Percentiles rank a stretch among this genome's conserved stretches.
phyloP scores from a whole-genome alignment of 2,797 vertebrate genomes.

The Notamacropus eugenii region DNA sequence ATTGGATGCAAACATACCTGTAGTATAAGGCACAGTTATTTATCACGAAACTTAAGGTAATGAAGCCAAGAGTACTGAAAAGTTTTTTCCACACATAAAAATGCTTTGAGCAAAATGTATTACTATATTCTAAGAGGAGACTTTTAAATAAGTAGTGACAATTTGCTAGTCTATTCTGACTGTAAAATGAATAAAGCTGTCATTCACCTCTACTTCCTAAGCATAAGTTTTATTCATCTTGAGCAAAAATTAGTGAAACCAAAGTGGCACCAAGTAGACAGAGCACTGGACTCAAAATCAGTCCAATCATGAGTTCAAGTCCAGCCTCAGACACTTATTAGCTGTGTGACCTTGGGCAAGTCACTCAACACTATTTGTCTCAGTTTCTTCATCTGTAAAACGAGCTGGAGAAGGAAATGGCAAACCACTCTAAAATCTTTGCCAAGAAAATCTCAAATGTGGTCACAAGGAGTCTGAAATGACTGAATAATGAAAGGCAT shows the following conservation, averaged over 20 bases:
- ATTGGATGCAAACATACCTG: background rate
- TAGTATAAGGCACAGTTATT: background rate
- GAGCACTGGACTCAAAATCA: background rate
- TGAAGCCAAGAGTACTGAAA: background rate
- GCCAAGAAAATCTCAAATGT: background rate
- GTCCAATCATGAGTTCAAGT: background rate
- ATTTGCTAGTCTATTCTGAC: background rate
- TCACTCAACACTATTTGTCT: background rate
- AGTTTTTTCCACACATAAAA: background rate
- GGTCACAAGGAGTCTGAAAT: background rate
- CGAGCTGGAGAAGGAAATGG: background rate
- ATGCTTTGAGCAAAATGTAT: background rate
- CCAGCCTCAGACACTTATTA: background rate
- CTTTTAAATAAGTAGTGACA: background rate
- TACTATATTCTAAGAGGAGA: background rate
- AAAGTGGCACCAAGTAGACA: background rate
- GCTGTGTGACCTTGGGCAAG: background rate
- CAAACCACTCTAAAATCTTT: background rate
- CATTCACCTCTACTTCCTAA: background rate
- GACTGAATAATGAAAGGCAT: background rate
- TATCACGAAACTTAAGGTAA: background rate
- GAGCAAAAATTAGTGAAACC: background rate
- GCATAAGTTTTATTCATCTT: background rate
- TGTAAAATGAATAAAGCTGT: background rate
- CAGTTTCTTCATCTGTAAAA: background rate